Evolutionary conservation across 1,140 invertebrate species (phyloP).

Genomic region (Pseudomyrmex flavicornis): DNA sequence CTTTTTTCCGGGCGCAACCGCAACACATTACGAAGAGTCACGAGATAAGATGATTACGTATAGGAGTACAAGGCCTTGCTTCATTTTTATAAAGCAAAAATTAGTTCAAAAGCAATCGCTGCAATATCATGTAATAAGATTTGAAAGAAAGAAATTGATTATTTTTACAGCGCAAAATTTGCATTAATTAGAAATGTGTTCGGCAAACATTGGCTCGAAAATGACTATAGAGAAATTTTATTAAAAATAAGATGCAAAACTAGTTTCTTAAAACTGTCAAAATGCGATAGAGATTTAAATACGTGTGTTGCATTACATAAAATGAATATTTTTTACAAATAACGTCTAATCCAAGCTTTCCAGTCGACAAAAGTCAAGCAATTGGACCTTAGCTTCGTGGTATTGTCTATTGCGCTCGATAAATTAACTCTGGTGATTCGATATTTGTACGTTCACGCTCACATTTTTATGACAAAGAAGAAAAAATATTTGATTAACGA

Average conservation of each 20-base stretch:
- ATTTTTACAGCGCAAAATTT: background rate
- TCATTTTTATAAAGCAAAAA: constrained; percentile 7
- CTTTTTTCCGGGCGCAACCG: too few species aligned
- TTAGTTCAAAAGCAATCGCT: background rate
- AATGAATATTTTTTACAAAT: constrained; percentile 4
- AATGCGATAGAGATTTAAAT: background rate
- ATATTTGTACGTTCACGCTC: too few species aligned
- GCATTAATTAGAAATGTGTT: background rate
- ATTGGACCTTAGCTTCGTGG: background rate
- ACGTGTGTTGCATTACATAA: background rate
- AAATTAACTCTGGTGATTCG: background rate
- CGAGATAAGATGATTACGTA: background rate
- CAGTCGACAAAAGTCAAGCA: constrained; percentile 6
- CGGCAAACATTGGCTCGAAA: background rate
- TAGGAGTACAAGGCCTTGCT: background rate
- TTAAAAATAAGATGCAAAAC: constrained; percentile 10
- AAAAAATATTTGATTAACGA: constrained; percentile 12
- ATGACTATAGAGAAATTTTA: background rate
- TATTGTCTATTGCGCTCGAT: constrained; percentile 5
- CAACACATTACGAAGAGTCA: background rate
- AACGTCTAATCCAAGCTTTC: background rate
- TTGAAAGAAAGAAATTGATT: background rate
- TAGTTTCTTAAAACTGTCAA: background rate
- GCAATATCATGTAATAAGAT: background rate
- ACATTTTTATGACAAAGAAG: background rate